Conservation (phyloP, 2,113 vertebrate species). For the Shinisaurus crocodilurus region DNA sequence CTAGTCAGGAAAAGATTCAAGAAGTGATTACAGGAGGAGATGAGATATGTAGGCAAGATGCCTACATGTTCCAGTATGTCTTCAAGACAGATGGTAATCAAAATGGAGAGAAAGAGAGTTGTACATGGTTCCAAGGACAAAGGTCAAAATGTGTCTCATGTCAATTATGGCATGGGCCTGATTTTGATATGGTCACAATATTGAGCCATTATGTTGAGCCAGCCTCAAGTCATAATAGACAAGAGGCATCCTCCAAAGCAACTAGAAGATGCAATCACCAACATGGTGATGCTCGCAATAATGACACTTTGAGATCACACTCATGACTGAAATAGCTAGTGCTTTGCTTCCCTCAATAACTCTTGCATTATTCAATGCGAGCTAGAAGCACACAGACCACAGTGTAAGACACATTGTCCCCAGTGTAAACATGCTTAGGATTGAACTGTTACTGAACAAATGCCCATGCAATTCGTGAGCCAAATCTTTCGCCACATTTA, state of each 20-base stretch:
- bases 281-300: not conserved
- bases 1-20: not conserved
- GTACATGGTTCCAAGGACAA: not conserved
- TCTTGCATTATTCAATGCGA: not conserved
- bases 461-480: not conserved
- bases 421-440: not conserved
- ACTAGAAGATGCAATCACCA: not conserved
- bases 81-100: too few species aligned
- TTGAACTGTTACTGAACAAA: not conserved
- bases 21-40: not conserved
- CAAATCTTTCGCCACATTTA: not conserved
- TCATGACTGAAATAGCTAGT: not conserved
- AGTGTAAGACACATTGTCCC: not conserved
- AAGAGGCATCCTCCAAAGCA: not conserved
- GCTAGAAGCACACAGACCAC: not conserved
- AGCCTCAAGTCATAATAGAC: not conserved
- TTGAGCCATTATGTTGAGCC: not conserved
- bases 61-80: not conserved
- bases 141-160: not conserved
- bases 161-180: not conserved
- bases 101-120: not conserved
- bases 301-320: not conserved
- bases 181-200: not conserved
- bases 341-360: not conserved
- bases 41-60: not conserved